Base-by-base conservation (phyloP, 2,113 vertebrate genomes). In the Crotalus horridus region DNA sequence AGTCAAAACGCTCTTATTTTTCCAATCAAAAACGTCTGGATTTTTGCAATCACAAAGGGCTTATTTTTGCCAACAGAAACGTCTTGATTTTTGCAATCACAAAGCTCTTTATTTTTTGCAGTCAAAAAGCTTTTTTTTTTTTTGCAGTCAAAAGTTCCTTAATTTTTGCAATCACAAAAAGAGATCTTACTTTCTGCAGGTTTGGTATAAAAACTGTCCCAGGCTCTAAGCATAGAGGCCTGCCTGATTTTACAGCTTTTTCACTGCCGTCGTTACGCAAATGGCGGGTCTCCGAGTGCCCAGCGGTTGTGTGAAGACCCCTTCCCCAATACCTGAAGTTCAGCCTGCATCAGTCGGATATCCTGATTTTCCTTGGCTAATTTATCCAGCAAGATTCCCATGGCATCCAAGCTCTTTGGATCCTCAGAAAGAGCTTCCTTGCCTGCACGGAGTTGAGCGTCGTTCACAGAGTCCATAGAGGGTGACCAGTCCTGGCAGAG, bases 341-440 rank as follows among this genome's bases (percentile, higher is more conserved):
- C 98, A 0, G 98, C 98, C 94, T 99, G 98, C 93, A 99, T 96
- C 23, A 97, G 95, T 92, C 97, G 96, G 89, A 99, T 98, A 85
- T 98, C 98, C 94, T 98, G 96, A 94, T 97, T 98, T 95, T 98
- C 98, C 94, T 98, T 97, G 90, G 97, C 97, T 69, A 99, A 94
- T 92, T 97, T 98, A 96, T 98, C 98, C 81, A 98, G 96, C 69
- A 98, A 97, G 1, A 97, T 95, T 59, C 96, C 97, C 96, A 98
- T 90, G 21, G 95, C 96, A 61, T 97, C 95, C 29, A 98, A 1
- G 24, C 91, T 97, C 81, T 90, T 96, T 0, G 93, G 33, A 2
- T 93, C 94, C 3, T 89, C 93, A 0, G 91, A 1, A 9, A 93
- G 69, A 1, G 0, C 2, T 15, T 89, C 92, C 29, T 90, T 89